Evolutionary conservation across 2,113 vertebrate species (phyloP).

Genomic region (Etheostoma cragini): DNA sequence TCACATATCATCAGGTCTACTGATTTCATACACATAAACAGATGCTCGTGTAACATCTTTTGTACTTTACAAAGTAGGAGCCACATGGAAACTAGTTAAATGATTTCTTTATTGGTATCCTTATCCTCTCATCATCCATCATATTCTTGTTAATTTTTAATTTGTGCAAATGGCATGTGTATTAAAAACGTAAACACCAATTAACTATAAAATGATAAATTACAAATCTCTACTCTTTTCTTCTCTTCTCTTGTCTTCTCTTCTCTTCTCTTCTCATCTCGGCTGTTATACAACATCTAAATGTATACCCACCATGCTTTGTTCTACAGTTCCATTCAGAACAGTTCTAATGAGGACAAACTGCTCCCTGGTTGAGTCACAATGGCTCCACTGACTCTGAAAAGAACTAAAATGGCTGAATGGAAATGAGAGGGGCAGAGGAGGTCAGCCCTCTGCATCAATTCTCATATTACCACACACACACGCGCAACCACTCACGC

Average conservation of each 20-base stretch:
- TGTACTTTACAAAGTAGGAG: conserved; percentile 46
- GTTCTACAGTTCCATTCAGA: conserved; percentile 88
- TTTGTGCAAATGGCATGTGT: conserved; percentile 63
- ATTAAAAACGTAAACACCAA: conserved; percentile 72
- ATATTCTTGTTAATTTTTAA: conserved; percentile 66
- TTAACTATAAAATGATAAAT: conserved; percentile 65
- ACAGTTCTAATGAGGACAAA: conserved; percentile 95
- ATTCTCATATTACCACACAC: conserved; percentile 88
- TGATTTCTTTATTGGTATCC: conserved; percentile 60
- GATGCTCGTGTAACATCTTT: conserved; percentile 38
- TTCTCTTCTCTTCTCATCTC: conserved; percentile 29
- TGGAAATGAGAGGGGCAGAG: conserved; percentile 83
- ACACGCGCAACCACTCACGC: conserved; percentile 20
- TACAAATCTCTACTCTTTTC: conserved; percentile 32
- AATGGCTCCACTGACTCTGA: conserved; percentile 87
- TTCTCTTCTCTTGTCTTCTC: conserved; percentile 14
- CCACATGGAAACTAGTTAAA: conserved; percentile 12
- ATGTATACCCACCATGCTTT: conserved; percentile 78
- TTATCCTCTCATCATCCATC: conserved; percentile 59
- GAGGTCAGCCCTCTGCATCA: conserved; percentile 84
- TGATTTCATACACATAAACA: conserved; percentile 55
- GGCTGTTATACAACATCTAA: conserved; percentile 36
- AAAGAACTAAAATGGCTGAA: conserved; percentile 82
- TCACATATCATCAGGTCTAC: conserved; percentile 57
- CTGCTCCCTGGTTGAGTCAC: conserved; percentile 87